A percentile compares a stretch with the other conserved stretches of the same genome.
These are phyloP conservation scores for Lutjanus argentimaculatus DNA, from an alignment of 2,797 vertebrate species.

Conservation along the genomic window DNA sequence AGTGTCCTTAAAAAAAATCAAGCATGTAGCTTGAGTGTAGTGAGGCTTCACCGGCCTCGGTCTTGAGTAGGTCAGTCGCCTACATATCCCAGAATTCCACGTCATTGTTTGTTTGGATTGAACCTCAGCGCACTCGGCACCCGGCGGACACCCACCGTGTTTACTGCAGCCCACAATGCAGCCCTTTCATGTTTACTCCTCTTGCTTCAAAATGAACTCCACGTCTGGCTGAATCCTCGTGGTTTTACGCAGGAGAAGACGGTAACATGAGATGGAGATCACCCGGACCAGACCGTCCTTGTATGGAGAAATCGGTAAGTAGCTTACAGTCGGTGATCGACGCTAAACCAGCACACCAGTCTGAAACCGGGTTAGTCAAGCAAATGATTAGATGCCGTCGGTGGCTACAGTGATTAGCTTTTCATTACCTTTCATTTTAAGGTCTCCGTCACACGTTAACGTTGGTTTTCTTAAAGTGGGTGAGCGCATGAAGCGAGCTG, in stretches of 20 bases:
- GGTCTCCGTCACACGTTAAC: neutral
- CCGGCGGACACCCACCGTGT: neutral
- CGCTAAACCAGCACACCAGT: slow-evolving; percentile 17
- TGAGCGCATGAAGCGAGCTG: slow-evolving; percentile 15
- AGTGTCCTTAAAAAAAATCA: neutral
- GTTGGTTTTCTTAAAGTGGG: too few relatives aligned
- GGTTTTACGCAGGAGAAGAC: slow-evolving; percentile 6
- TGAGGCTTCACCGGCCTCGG: neutral
- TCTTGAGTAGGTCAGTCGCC: slow-evolving; percentile 4
- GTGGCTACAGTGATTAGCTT: neutral
- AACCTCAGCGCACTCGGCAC: neutral
- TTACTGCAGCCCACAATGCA: slow-evolving; percentile 22
- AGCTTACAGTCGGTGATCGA: slow-evolving; percentile 69
- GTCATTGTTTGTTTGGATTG: slow-evolving; percentile 26
- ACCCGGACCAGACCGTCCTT: slow-evolving; percentile 83
- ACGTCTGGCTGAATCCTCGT: slow-evolving; percentile 20
- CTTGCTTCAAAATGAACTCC: slow-evolving; percentile 23
- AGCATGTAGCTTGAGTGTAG: neutral
- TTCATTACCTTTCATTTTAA: neutral
- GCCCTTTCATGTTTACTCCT: neutral
- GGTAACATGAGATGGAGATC: slow-evolving; percentile 82
- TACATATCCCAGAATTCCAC: slow-evolving; percentile 76
- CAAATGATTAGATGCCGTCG: neutral
- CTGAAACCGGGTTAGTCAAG: neutral
- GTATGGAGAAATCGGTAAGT: slow-evolving; percentile 88